phyloP scores from a whole-genome alignment of 2,888 invertebrate species.

The Nephrocerus scutellatus region DNA sequence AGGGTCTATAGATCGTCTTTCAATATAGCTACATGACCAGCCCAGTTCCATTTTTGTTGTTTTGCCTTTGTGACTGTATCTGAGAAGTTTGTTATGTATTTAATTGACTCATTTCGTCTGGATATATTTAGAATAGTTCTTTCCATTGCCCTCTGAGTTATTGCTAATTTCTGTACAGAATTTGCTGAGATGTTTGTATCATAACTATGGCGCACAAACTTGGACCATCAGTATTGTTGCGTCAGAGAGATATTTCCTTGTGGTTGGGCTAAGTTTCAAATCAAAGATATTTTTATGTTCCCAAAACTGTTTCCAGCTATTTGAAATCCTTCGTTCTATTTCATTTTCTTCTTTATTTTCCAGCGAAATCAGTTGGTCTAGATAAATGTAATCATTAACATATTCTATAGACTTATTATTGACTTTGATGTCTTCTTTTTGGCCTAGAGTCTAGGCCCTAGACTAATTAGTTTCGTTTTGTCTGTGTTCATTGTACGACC shows the following conservation, averaged over 20 bases:
- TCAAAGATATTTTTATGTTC: background rate
- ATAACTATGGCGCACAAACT: background rate
- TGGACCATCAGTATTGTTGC: background rate
- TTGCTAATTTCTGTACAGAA: background rate
- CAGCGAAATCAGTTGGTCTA: background rate
- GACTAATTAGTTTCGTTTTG: background rate
- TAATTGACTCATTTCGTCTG: background rate
- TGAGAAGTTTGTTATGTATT: conserved; percentile 1
- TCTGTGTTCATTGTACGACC: background rate
- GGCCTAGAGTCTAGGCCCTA: no score
- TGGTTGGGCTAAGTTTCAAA: background rate
- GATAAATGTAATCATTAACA: no score
- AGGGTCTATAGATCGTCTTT: background rate
- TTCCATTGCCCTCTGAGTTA: background rate
- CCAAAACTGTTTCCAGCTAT: conserved; percentile 2
- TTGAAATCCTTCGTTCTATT: background rate
- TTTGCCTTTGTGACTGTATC: background rate
- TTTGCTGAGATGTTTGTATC: background rate
- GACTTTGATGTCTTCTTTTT: background rate
- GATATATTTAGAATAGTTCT: conserved; percentile 1
- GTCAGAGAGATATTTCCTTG: conserved; percentile 1
- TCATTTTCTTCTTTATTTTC: background rate
- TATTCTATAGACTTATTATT: background rate
- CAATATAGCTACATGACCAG: background rate
- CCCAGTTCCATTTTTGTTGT: background rate